phyloP scores from a whole-genome alignment of 2,113 vertebrate species.

The Psophia crepitans region DNA sequence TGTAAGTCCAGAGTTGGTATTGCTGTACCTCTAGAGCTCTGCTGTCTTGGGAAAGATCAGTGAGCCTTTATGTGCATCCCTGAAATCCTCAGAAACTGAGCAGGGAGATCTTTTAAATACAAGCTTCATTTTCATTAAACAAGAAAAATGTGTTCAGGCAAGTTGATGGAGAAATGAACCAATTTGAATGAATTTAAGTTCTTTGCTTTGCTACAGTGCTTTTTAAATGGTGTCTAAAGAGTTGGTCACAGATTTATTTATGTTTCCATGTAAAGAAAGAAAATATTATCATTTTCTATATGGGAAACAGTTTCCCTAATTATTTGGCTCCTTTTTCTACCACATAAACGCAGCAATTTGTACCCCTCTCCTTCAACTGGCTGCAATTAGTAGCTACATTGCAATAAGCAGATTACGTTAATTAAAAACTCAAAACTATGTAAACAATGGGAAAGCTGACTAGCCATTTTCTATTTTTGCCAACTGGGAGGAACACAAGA shows the following conservation, averaged over 20 bases:
- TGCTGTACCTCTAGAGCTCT: not conserved
- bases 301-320: constrained; percentile 54
- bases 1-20: not conserved
- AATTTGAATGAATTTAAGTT: constrained; percentile 4
- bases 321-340: constrained; percentile 64
- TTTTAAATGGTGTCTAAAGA: constrained; percentile 44
- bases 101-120: not conserved
- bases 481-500: constrained; percentile 50
- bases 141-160: not conserved
- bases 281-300: constrained; percentile 57
- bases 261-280: constrained; percentile 28
- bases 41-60: not conserved
- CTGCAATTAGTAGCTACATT: constrained; percentile 66
- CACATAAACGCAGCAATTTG: constrained; percentile 64
- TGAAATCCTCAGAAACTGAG: not conserved
- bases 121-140: not conserved
- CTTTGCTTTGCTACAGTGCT: constrained; percentile 4
- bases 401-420: constrained; percentile 68
- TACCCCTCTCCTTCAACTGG: constrained; percentile 63
- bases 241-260: constrained; percentile 66
- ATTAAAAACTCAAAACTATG: constrained; percentile 65
- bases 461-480: constrained; percentile 67
- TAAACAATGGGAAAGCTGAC: constrained; percentile 68
- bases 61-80: fast-evolving
- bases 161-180: constrained; percentile 40